A percentile compares a stretch with the other conserved stretches of the same genome.
phyloP scores from a whole-genome alignment of 2,888 invertebrate genomes.

The Acronicta aceris region DNA sequence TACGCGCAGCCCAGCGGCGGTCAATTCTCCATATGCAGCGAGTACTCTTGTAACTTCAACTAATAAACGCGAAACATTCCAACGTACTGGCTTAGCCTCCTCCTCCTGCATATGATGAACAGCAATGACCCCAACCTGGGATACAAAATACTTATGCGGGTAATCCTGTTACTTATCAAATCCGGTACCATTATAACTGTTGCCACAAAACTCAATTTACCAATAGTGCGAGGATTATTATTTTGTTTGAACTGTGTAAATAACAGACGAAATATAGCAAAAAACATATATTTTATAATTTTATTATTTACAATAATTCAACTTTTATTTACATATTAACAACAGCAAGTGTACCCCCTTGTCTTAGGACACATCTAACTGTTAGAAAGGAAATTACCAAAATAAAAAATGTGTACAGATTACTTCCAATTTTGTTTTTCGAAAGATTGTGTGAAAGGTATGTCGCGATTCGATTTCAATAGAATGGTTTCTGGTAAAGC shows the following conservation, averaged over 20 bases:
- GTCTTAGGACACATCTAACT: slow-evolving; percentile 82
- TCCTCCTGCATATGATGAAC: slow-evolving; percentile 44
- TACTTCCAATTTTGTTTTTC: slow-evolving; percentile 49
- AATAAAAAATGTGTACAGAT: slow-evolving; percentile 72
- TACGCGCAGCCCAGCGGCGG: slow-evolving; percentile 85
- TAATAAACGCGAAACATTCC: slow-evolving; percentile 42
- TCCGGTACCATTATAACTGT: slow-evolving; percentile 20
- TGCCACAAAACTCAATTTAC: slow-evolving; percentile 17
- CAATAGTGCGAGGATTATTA: slow-evolving; percentile 17
- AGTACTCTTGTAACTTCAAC: slow-evolving; percentile 75
- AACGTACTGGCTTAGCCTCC: slow-evolving; percentile 23
- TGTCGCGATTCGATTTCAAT: slow-evolving; percentile 51
- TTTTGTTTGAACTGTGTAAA: slow-evolving; percentile 50
- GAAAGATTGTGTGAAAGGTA: slow-evolving; percentile 61
- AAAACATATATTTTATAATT: slow-evolving; percentile 88
- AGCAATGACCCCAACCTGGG: slow-evolving; percentile 32
- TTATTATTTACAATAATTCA: slow-evolving; percentile 88
- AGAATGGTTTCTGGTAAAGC: slow-evolving; percentile 46
- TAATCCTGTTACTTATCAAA: slow-evolving; percentile 32
- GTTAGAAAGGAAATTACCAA: slow-evolving; percentile 77
- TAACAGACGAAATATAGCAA: slow-evolving; percentile 78
- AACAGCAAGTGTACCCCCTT: slow-evolving; percentile 82
- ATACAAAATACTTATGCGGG: slow-evolving; percentile 18
- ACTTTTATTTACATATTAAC: slow-evolving; percentile 89
- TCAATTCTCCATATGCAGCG: slow-evolving; percentile 78